These are phyloP conservation scores for Gila robusta DNA, from an alignment of 2,797 vertebrate genomes.

Conservation along the genomic window DNA sequence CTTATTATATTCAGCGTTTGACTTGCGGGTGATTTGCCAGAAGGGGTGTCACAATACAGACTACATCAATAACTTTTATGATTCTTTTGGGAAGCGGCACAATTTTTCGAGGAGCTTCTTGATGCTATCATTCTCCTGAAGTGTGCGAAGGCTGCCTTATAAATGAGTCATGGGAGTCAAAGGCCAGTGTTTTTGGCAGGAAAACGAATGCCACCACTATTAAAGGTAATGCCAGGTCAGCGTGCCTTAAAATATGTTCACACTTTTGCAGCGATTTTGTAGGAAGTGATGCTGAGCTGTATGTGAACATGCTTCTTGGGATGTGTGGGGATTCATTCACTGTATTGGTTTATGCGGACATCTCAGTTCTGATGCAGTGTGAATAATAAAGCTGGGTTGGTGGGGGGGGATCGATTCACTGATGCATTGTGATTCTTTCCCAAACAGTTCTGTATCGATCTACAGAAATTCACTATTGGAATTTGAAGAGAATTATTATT, in stretches of 20 bases:
- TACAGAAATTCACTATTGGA: not conserved
- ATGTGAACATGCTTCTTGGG: not conserved
- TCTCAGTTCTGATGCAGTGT: conserved; percentile 1
- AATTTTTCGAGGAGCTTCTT: not conserved
- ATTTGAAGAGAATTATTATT: not conserved
- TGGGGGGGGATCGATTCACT: not conserved
- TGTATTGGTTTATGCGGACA: not conserved
- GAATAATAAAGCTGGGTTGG: not conserved
- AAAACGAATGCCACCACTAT: not conserved
- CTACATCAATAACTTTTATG: conserved; percentile 33
- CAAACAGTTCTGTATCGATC: not conserved
- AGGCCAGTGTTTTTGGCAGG: conserved; percentile 26
- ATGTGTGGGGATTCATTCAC: not conserved
- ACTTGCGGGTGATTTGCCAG: conserved; percentile 16
- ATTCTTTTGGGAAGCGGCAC: conserved; percentile 5
- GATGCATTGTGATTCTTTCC: not conserved
- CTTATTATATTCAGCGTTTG: conserved; percentile 23
- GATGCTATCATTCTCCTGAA: not conserved
- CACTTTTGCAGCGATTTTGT: not conserved
- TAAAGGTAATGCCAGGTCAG: conserved; percentile 18
- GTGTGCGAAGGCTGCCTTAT: not conserved
- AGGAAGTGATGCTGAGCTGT: not conserved
- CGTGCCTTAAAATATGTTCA: conserved; percentile 9
- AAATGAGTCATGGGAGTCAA: conserved; percentile 18
- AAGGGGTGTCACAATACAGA: not conserved